A percentile compares a stretch with the other conserved stretches of the same genome.
phyloP scores from a whole-genome alignment of 2,888 invertebrate genomes.

The Papilio demoleus region DNA sequence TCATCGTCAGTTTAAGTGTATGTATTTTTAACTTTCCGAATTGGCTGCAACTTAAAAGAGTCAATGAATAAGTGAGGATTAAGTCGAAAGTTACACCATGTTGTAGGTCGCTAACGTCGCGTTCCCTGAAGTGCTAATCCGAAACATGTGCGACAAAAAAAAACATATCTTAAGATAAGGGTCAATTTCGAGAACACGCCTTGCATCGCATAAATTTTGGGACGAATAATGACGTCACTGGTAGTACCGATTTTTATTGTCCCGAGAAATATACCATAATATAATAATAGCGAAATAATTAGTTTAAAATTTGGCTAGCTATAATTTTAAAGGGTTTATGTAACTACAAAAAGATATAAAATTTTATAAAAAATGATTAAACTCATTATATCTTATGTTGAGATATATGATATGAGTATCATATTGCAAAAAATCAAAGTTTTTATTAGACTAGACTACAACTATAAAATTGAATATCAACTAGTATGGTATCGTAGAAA shows the following conservation, averaged over 20 bases:
- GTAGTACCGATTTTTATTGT: slow-evolving; percentile 23
- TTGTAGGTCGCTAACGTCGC: slow-evolving; percentile 74
- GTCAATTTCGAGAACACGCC: slow-evolving; percentile 78
- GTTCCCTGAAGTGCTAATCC: slow-evolving; percentile 81
- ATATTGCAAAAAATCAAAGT: too few relatives aligned
- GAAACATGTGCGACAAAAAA: slow-evolving; percentile 79
- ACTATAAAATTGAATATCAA: too few relatives aligned
- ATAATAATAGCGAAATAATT: neutral
- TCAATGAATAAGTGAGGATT: slow-evolving; percentile 74
- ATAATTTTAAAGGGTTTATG: too few relatives aligned
- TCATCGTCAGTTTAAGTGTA: slow-evolving; percentile 11
- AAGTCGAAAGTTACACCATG: slow-evolving; percentile 68
- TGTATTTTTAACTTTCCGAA: slow-evolving; percentile 51
- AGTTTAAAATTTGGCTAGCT: too few relatives aligned
- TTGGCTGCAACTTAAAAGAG: slow-evolving; percentile 69
- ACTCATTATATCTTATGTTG: too few relatives aligned
- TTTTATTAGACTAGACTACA: too few relatives aligned
- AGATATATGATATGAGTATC: too few relatives aligned
- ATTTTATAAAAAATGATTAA: too few relatives aligned
- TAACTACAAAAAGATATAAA: too few relatives aligned
- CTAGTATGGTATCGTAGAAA: neutral
- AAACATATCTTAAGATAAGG: slow-evolving; percentile 70
- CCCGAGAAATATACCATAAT: neutral
- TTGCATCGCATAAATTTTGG: slow-evolving; percentile 62
- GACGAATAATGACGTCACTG: slow-evolving; percentile 20